Conservation (phyloP, 2,888 invertebrate species). For the Leptinotarsa haldemani region DNA sequence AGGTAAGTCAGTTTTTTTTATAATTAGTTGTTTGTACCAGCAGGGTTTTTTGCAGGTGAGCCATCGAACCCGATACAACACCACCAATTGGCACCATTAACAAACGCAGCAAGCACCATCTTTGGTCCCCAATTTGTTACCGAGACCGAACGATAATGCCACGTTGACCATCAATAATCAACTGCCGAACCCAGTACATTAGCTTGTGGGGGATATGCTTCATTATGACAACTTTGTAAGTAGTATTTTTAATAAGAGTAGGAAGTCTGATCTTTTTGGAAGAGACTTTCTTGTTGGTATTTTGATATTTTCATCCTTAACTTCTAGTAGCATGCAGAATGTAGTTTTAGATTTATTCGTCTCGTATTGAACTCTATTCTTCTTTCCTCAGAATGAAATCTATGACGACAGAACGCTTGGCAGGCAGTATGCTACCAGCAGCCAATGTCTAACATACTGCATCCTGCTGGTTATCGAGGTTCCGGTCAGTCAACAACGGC, state of each 20-base stretch:
- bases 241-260: background rate
- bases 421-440: constrained; percentile 73
- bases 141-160: constrained; percentile 84
- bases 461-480: constrained; percentile 88
- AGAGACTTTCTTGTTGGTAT: no score
- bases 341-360: no score
- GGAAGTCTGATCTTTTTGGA: background rate
- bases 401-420: no score
- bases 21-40: background rate
- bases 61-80: constrained; percentile 68
- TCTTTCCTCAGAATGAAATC: constrained; percentile 79
- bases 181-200: constrained; percentile 78
- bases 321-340: no score
- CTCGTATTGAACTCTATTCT: background rate
- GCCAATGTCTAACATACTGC: constrained; percentile 77
- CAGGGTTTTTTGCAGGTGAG: constrained; percentile 69
- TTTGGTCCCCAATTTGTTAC: constrained; percentile 81
- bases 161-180: constrained; percentile 96
- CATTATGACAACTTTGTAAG: constrained; percentile 82
- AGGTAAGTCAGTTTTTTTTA: constrained; percentile 66
- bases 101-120: constrained; percentile 67
- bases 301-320: no score
- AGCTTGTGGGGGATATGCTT: constrained; percentile 77
- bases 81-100: constrained; percentile 68
- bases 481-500: no score